These are phyloP conservation scores for Dicerorhinus sumatrensis DNA, from an alignment of 2,113 vertebrate species.

Conservation along the genomic window DNA sequence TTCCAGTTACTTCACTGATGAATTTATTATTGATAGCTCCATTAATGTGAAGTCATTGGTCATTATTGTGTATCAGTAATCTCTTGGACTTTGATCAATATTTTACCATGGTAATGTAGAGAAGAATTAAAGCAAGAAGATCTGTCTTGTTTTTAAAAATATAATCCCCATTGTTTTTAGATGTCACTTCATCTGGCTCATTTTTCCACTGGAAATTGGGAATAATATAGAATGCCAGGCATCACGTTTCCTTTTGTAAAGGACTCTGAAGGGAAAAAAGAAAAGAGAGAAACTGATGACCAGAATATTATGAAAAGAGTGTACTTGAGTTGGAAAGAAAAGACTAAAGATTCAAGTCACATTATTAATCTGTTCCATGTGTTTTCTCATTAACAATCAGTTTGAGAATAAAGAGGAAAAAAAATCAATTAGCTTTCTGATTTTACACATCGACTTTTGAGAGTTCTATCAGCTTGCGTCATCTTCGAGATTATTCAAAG, in stretches of 20 bases:
- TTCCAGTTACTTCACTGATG: neutral
- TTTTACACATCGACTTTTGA: neutral
- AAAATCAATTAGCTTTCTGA: neutral
- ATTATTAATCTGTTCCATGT: neutral
- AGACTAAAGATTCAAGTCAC: neutral
- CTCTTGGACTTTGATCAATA: conserved; percentile 46
- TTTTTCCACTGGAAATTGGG: conserved; percentile 15
- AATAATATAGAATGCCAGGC: neutral
- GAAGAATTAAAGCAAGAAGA: conserved; percentile 52
- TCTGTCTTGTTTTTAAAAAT: conserved; percentile 40
- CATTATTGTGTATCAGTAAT: conserved; percentile 25
- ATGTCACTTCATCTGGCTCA: neutral
- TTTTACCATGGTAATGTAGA: conserved; percentile 50
- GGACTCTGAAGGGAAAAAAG: neutral
- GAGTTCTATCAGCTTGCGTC: neutral
- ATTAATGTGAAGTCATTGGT: conserved; percentile 13
- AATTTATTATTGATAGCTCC: neutral
- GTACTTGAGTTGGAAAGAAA: neutral
- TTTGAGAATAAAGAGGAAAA: conserved; percentile 52
- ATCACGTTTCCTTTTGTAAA: conserved; percentile 27
- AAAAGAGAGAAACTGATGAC: neutral
- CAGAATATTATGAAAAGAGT: neutral
- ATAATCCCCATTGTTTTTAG: neutral
- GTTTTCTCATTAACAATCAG: conserved; percentile 22
- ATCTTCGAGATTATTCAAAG: neutral